Conservation (phyloP, 1,140 invertebrate genomes). For the Coptotermes formosanus region DNA sequence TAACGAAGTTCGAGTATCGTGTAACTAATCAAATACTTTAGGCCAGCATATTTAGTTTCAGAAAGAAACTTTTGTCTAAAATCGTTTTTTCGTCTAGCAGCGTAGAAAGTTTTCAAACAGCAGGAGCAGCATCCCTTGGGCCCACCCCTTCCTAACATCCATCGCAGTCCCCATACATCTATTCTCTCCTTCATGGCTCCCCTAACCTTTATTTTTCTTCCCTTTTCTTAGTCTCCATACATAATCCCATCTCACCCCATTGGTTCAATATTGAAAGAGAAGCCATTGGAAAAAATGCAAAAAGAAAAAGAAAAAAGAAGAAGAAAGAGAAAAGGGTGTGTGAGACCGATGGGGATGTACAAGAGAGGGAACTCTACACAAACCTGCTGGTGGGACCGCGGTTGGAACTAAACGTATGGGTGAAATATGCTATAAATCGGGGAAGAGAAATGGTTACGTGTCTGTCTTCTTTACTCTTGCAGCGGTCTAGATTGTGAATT, state of each 20-base stretch:
- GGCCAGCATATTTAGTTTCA: too few species aligned
- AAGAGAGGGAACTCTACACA: background rate
- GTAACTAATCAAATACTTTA: too few species aligned
- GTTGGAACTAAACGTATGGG: background rate
- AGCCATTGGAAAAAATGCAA: constrained; percentile 2
- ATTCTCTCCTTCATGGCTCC: background rate
- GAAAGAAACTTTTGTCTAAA: background rate
- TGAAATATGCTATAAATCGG: background rate
- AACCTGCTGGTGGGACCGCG: background rate
- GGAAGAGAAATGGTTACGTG: background rate
- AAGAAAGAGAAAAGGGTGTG: background rate
- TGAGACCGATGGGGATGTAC: background rate
- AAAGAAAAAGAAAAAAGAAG: background rate
- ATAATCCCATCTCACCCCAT: constrained; percentile 6
- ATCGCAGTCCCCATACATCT: background rate
- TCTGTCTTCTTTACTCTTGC: background rate
- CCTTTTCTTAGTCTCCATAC: background rate
- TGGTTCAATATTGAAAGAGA: constrained; percentile 19
- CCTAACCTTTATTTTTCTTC: constrained; percentile 19
- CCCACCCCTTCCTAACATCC: background rate
- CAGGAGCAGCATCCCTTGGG: background rate
- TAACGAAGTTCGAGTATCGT: too few species aligned
- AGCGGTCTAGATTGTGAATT: constrained; percentile 3
- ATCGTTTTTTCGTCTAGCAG: background rate
- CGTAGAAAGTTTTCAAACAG: background rate